Evolutionary conservation across 2,113 vertebrate genomes (phyloP), one percentile per base, ranked within the genome.

Genomic region (Callospermophilus lateralis): DNA sequence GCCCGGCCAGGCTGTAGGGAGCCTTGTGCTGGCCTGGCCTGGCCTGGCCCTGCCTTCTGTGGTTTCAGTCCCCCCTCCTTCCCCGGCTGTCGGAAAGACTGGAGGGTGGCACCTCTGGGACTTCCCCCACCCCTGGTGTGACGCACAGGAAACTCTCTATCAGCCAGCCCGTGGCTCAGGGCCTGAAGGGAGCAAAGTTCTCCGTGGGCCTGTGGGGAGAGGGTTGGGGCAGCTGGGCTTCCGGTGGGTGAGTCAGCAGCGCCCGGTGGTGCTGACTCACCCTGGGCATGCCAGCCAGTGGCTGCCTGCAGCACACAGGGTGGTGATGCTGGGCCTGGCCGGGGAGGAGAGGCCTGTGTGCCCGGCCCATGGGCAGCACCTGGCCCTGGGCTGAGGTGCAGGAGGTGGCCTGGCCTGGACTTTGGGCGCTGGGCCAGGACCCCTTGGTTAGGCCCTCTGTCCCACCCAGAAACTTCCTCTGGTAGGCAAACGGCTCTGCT

Each of bases 131-230:
- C 92, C 91, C 79, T 94, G 93, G 84, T 15, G 32, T 97, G 97
- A 97, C 89, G 93, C 97, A 97, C 97, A 97, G 97, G 97, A 98
- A 97, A 96, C 90, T 97, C 96, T 97, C 93, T 93, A 93, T 97
- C 96, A 96, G 96, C 96, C 96, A 95, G 87, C 92, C 86, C 51
- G 32, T 91, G 94, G 96, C 95, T 89, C 77, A 12, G 76, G 92
- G 79, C 94, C 96, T 34, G 80, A 96, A 97, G 88, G 96, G 96
- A 97, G 96, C 96, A 95, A 92, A 97, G 97, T 96, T 97, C 96
- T 94, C 94, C 92, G 96, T 51, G 32, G 37, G 93, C 84, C 95
- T 65, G 80, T 92, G 79, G 88, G 87, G 96, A 97, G 94, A 84
- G 80, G 88, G 94, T 87, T 8, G 42, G 92, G 94, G 84, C 92